phyloP scores from a whole-genome alignment of 2,113 vertebrate species.

The Pipra filicauda region DNA sequence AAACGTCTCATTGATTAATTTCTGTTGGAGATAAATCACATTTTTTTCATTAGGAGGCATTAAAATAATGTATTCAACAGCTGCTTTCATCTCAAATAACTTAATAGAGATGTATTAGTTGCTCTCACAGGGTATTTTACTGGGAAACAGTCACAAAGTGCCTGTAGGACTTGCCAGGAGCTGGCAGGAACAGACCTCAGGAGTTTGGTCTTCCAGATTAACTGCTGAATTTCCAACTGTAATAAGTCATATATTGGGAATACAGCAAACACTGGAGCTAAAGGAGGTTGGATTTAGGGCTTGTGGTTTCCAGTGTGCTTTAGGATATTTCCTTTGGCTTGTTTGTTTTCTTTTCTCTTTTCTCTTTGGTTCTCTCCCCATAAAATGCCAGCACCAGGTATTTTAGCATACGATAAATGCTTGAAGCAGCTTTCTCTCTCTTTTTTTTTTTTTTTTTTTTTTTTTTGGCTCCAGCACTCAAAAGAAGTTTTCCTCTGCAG shows the following conservation, averaged over 20 bases:
- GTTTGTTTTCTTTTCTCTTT: neutral
- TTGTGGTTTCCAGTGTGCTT: neutral
- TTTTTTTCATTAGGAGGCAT: neutral
- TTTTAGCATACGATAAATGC: neutral
- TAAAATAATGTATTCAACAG: neutral
- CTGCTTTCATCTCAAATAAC: neutral
- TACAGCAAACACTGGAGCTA: neutral
- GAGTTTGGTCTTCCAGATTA: neutral
- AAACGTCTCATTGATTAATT: conserved; percentile 22
- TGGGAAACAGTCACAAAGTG: neutral
- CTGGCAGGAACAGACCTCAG: neutral
- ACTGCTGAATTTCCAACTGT: neutral
- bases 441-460: too few species aligned
- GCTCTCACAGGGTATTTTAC: neutral
- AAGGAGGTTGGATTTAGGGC: neutral
- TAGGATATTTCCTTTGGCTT: neutral
- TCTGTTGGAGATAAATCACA: neutral
- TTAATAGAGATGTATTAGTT: neutral
- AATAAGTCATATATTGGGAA: neutral
- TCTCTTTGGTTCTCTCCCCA: neutral
- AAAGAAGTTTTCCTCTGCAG: neutral
- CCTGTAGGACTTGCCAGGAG: neutral
- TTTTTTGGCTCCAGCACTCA: neutral
- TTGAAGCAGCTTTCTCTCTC: neutral
- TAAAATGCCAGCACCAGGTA: neutral